These are phyloP conservation scores for Agrotis clavis DNA, from an alignment of 2,888 invertebrate genomes.

Conservation along the genomic window DNA sequence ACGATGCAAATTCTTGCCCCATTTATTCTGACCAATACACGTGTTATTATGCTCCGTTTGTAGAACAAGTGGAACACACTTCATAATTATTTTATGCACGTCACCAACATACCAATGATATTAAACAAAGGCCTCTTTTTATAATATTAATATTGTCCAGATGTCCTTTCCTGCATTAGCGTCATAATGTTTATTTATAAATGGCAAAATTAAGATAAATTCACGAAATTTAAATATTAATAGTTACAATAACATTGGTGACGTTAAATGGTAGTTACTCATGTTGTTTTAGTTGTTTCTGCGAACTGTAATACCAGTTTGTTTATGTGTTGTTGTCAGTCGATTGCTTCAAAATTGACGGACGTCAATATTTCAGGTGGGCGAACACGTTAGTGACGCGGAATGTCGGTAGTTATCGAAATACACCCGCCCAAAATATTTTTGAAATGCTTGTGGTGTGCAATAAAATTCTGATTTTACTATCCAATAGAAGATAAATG, in stretches of 20 bases:
- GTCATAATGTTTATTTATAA: conserved; percentile 44
- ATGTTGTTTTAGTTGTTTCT: conserved; percentile 12
- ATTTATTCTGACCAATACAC: conserved; percentile 74
- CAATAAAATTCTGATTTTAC: conserved; percentile 51
- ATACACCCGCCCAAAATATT: conserved; percentile 24
- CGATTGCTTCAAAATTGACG: conserved; percentile 1
- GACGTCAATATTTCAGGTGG: conserved; percentile 22
- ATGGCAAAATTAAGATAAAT: conserved; percentile 36
- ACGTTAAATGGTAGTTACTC: conserved; percentile 17
- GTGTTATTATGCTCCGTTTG: conserved; percentile 65
- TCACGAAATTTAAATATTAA: conserved; percentile 29
- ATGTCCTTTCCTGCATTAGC: conserved; percentile 33
- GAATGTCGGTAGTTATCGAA: neutral
- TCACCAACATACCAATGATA: conserved; percentile 49
- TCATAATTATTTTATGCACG: conserved; percentile 56
- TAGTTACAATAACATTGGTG: conserved; percentile 45
- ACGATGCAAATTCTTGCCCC: conserved; percentile 81
- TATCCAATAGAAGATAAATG: conserved; percentile 52
- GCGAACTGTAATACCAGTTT: conserved; percentile 18
- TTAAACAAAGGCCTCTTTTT: conserved; percentile 43
- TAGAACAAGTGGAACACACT: conserved; percentile 59
- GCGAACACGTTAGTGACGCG: neutral
- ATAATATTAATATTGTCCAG: conserved; percentile 36
- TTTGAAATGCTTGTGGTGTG: conserved; percentile 26
- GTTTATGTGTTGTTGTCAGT: conserved; percentile 11